Conservation (phyloP, 2,113 vertebrate species). For the Hemibagrus wyckioides region DNA sequence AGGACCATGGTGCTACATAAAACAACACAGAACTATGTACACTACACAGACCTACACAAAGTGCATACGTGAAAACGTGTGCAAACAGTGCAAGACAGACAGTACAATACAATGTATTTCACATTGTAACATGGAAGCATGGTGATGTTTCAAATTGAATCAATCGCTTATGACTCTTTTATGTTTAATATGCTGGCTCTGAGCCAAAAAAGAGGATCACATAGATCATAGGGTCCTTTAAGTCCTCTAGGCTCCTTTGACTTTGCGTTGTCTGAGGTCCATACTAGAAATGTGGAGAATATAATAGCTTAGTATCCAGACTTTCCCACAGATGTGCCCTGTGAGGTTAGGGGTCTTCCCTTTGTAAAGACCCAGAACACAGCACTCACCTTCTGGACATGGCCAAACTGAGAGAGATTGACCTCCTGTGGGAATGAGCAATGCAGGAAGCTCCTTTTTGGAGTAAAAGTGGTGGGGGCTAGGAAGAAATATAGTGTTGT, state of each 20-base stretch:
- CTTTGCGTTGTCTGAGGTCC: slow-evolving; percentile 53
- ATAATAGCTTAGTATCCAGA: slow-evolving; percentile 69
- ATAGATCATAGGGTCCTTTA: slow-evolving; percentile 49
- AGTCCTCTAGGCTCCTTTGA: slow-evolving; percentile 51
- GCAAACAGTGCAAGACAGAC: too few species aligned
- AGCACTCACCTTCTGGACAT: slow-evolving; percentile 57
- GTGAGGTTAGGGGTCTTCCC: slow-evolving; percentile 61
- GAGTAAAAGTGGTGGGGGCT: slow-evolving; percentile 13
- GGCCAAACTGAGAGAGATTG: slow-evolving; percentile 39
- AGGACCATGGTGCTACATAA: too few species aligned
- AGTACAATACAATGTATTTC: too few species aligned
- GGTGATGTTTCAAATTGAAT: slow-evolving; percentile 11
- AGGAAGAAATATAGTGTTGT: slow-evolving; percentile 15
- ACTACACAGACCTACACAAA: too few species aligned
- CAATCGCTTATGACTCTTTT: not conserved
- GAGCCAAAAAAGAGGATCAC: not conserved
- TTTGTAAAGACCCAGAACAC: slow-evolving; percentile 62
- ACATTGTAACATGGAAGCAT: not conserved
- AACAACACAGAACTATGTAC: too few species aligned
- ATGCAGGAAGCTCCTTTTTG: slow-evolving; percentile 24
- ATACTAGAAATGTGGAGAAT: slow-evolving; percentile 63
- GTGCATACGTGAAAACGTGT: too few species aligned
- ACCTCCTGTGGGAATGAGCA: slow-evolving; percentile 49
- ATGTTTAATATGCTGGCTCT: slow-evolving; percentile 16
- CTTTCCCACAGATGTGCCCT: slow-evolving; percentile 59